Evolutionary conservation across 2,888 invertebrate species (phyloP).

Genomic region (Gerris lacustris): DNA sequence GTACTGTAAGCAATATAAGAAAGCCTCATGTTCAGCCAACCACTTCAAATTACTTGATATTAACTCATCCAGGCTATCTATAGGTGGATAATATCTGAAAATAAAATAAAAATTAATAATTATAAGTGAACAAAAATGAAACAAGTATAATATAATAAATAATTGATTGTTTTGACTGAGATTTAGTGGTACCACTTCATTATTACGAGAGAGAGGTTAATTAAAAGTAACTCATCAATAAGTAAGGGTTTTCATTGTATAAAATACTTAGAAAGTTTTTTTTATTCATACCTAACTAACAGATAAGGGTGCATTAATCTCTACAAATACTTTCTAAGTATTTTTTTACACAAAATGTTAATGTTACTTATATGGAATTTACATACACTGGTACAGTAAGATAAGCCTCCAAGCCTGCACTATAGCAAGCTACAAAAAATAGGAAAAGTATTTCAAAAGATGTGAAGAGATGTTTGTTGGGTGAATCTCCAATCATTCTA

Average conservation of each 20-base stretch:
- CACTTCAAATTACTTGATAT: slow-evolving; percentile 44
- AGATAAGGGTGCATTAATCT: too few species aligned
- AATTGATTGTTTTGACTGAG: background rate
- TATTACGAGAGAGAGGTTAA: too few species aligned
- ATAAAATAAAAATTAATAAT: background rate
- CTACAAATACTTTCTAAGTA: too few species aligned
- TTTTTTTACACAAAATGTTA: too few species aligned
- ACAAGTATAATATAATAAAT: background rate
- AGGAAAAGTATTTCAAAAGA: slow-evolving; percentile 24
- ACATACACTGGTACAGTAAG: slow-evolving; percentile 23
- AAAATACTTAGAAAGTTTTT: too few species aligned
- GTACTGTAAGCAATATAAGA: slow-evolving; percentile 47
- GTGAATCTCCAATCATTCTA: slow-evolving; percentile 21
- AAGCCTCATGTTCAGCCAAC: slow-evolving; percentile 54
- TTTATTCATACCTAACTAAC: too few species aligned
- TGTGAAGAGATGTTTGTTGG: slow-evolving; percentile 25
- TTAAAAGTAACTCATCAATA: too few species aligned
- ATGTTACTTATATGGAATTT: background rate
- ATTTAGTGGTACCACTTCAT: too few species aligned
- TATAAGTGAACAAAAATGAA: background rate
- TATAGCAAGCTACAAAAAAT: slow-evolving; percentile 20
- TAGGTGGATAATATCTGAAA: slow-evolving; percentile 19
- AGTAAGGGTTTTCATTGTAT: too few species aligned
- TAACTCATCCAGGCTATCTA: slow-evolving; percentile 23
- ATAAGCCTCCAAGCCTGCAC: slow-evolving; percentile 23